A percentile compares a stretch with the other conserved stretches of the same genome.
phyloP scores from a whole-genome alignment of 2,888 invertebrate genomes.

The Cerastis leucographa region DNA sequence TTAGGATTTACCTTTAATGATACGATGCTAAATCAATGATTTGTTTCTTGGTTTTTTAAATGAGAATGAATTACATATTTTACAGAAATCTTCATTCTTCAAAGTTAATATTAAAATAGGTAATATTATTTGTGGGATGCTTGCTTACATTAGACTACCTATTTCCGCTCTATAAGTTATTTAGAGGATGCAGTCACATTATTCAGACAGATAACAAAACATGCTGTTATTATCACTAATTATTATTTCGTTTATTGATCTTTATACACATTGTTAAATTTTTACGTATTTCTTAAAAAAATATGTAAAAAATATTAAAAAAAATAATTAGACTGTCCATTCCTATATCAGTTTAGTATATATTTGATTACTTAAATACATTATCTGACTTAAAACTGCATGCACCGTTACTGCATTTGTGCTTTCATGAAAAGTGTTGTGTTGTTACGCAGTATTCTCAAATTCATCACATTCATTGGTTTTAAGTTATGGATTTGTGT shows the following conservation, averaged over 20 bases:
- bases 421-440: not conserved
- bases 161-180: not conserved
- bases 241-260: too few relatives aligned
- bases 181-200: not conserved
- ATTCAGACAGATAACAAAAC: not conserved
- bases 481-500: not conserved
- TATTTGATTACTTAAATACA: not conserved
- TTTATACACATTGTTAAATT: too few relatives aligned
- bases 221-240: constrained; percentile 9
- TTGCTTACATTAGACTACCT: not conserved
- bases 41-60: not conserved
- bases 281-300: too few relatives aligned
- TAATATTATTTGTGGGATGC: not conserved
- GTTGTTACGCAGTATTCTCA: not conserved
- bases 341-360: not conserved
- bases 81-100: not conserved
- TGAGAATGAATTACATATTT: not conserved
- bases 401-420: not conserved
- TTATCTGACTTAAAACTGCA: not conserved
- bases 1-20: too few relatives aligned
- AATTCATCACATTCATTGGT: too few relatives aligned
- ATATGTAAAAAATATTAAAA: too few relatives aligned
- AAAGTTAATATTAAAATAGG: not conserved
- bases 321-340: too few relatives aligned
- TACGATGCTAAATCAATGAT: not conserved